Conservation (phyloP, 1,140 invertebrate genomes). For the Teleogryllus occipitalis region DNA sequence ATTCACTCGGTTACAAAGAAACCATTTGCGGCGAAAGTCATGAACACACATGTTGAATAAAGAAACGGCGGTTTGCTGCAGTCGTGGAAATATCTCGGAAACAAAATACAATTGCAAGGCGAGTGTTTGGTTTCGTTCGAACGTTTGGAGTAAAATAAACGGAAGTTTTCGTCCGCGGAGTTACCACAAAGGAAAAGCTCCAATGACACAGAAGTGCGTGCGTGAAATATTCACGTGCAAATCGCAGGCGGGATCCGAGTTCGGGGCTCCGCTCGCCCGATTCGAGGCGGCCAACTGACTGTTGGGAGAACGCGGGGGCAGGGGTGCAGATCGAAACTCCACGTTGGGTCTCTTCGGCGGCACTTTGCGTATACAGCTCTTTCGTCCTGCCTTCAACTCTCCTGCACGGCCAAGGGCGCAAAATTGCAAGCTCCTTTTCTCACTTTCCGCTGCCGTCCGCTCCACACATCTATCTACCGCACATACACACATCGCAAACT, state of each 20-base stretch:
- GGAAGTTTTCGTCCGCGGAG: background rate
- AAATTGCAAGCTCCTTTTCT: no score
- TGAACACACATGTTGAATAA: slow-evolving; percentile 1
- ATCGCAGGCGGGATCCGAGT: background rate
- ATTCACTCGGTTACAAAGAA: background rate
- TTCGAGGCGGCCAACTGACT: background rate
- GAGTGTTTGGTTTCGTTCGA: slow-evolving; percentile 3
- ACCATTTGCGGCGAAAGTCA: background rate
- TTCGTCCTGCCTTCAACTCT: no score
- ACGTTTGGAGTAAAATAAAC: background rate
- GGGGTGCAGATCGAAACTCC: no score
- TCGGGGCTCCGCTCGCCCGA: background rate
- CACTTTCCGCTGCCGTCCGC: no score
- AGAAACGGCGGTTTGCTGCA: background rate
- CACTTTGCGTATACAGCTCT: no score
- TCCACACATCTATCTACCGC: no score
- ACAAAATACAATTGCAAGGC: slow-evolving; percentile 1
- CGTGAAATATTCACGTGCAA: background rate
- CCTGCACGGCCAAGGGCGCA: no score
- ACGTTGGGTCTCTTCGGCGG: no score
- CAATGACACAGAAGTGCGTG: background rate
- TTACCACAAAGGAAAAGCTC: background rate
- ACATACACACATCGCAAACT: no score
- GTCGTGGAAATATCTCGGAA: background rate
- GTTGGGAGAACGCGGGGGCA: no score